Evolutionary conservation across 2,113 vertebrate species (phyloP).

Genomic region (Serinus canaria): DNA sequence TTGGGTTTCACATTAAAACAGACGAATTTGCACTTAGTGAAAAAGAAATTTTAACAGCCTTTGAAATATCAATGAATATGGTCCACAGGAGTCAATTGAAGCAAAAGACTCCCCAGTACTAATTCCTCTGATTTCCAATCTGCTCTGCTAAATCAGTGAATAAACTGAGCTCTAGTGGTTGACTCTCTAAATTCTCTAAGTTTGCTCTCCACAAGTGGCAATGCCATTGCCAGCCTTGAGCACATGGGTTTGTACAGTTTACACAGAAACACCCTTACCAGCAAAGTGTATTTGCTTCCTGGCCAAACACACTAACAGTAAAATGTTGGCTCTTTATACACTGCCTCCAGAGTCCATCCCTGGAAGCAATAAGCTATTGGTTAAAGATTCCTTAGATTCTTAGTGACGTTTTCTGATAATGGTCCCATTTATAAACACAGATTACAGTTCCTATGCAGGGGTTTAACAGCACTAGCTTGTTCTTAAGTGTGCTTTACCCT

Average conservation of each 20-base stretch:
- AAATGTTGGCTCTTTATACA: not conserved
- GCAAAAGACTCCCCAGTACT: not conserved
- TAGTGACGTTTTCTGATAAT: constrained; percentile 15
- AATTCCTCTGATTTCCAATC: not conserved
- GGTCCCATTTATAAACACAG: constrained; percentile 4
- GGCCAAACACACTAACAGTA: not conserved
- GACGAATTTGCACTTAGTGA: not conserved
- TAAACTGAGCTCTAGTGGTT: not conserved
- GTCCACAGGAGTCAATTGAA: not conserved
- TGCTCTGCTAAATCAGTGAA: not conserved
- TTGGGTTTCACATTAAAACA: not conserved
- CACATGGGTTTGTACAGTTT: not conserved
- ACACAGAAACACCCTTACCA: not conserved
- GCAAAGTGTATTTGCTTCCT: not conserved
- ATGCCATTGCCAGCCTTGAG: not conserved
- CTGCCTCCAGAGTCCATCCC: not conserved
- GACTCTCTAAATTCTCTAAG: not conserved
- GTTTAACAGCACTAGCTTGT: not conserved
- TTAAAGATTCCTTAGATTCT: constrained; percentile 29
- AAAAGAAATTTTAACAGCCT: not conserved
- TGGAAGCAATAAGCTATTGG: not conserved
- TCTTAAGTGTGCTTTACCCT: not conserved
- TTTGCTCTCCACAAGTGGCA: not conserved
- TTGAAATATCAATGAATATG: not conserved
- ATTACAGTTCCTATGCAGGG: not conserved